Base-by-base conservation (phyloP, 2,113 vertebrate genomes). In the Carassius auratus region DNA sequence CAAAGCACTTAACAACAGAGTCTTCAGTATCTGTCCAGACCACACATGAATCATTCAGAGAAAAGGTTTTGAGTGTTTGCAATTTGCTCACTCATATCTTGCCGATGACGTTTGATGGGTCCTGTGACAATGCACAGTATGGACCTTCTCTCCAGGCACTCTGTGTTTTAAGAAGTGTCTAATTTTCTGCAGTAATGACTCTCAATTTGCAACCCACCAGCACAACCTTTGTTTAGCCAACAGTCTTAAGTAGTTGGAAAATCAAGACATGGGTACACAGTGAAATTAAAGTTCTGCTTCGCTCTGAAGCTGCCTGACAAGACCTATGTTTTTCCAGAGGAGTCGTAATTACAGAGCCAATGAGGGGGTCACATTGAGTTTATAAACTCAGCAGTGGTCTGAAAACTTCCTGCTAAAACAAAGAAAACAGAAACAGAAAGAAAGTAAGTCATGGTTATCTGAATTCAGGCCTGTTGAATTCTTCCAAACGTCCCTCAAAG, bases 351-450 rank as follows among this genome's bases (percentile, higher is more conserved):
- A 92, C 84, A 66, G 88, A 90, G 86, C 91, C 92, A 93, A 94
- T 93, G 94, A 92, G 83, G 85, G 89, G 91, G 93, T 94, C 93
- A 94, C 93, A 92, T 94, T 94, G 92, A 93, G 86, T 92, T 92
- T 87, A 90, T 76, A 86, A 90, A 92, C 83, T 88, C 78, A n/a
- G 52, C 64, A 68, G 55, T 62, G 66, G 85, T 85, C 90, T 86
- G 76, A 86, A 90, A 93, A 91, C 78, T 87, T 92, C 89, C 86
- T 89, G 82, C 59, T 91, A 64, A 87, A 59, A 76, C 21, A 76
- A 21, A 4, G 69, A n/a, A 76, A 48, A 79, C 14, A 7, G 26
- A 86, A 71, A 86, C 33, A 50, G 48, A 76, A 66, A 86, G 68
- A 74, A 23, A 75, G 83, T 86, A 68, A 89, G 69, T 89, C 84